Conservation (phyloP, 2,888 invertebrate genomes). For the Eilema depressum region DNA sequence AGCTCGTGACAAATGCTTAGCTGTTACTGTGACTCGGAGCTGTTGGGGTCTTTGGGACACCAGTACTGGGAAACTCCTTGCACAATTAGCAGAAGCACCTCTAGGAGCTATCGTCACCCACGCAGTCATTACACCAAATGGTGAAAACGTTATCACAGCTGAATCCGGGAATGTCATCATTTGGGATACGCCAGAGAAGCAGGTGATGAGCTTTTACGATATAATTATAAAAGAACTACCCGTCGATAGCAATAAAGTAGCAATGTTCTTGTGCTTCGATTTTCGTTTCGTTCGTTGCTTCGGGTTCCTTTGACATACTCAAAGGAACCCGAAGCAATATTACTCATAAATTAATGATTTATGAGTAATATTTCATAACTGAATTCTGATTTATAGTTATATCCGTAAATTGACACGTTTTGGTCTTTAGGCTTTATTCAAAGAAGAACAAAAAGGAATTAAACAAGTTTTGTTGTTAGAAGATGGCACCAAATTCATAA, state of each 20-base stretch:
- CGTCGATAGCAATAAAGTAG: too few species aligned
- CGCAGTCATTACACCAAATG: slow-evolving; percentile 94
- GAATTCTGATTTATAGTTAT: too few species aligned
- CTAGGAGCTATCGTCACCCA: slow-evolving; percentile 98
- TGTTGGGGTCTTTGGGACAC: slow-evolving; percentile 98
- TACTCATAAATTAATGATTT: too few species aligned
- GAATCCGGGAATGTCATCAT: slow-evolving; percentile 97
- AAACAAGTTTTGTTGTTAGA: slow-evolving; percentile 92
- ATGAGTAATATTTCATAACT: too few species aligned
- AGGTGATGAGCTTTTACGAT: too few species aligned
- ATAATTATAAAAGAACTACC: too few species aligned
- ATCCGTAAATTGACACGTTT: background rate
- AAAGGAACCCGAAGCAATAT: too few species aligned
- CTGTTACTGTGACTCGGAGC: slow-evolving; percentile 96
- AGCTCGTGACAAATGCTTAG: slow-evolving; percentile 92
- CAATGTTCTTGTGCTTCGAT: background rate
- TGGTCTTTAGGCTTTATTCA: slow-evolving; percentile 89
- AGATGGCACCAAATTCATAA: slow-evolving; percentile 91
- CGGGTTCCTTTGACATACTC: too few species aligned
- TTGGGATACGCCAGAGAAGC: slow-evolving; percentile 90
- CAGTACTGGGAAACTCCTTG: slow-evolving; percentile 93
- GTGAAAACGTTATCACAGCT: slow-evolving; percentile 94
- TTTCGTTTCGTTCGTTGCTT: too few species aligned
- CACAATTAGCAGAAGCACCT: slow-evolving; percentile 96
- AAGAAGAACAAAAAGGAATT: slow-evolving; percentile 94